A percentile compares a stretch with the other conserved stretches of the same genome.
These are phyloP conservation scores for Garrulus glandarius DNA, from an alignment of 2,797 vertebrate species.

Conservation along the genomic window DNA sequence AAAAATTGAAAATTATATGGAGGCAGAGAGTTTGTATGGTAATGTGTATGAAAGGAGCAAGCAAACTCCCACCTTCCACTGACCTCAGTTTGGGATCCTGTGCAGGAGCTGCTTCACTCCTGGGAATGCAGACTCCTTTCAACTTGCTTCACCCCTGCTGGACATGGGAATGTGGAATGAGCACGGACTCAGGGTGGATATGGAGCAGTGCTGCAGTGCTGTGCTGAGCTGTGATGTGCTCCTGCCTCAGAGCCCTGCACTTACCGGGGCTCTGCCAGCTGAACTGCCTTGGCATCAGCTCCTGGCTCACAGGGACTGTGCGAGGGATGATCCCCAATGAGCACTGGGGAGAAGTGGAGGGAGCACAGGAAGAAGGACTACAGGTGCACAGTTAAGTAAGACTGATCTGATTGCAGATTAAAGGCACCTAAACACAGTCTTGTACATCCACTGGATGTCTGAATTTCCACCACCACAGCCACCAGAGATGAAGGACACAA, in stretches of 20 bases:
- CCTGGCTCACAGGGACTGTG: neutral
- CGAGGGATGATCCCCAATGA: neutral
- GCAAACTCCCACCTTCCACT: neutral
- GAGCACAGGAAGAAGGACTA: neutral
- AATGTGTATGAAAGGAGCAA: neutral
- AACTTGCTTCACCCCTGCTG: neutral
- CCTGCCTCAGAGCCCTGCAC: neutral
- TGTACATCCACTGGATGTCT: neutral
- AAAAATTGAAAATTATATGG: neutral
- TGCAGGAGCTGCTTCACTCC: neutral
- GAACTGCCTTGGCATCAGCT: neutral
- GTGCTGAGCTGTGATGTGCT: accelerated
- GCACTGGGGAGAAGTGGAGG: accelerated
- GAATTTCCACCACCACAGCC: neutral
- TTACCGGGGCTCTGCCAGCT: neutral
- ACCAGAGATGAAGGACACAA: neutral
- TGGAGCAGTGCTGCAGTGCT: neutral
- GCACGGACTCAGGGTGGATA: accelerated
- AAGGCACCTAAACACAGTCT: neutral
- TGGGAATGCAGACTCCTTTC: neutral
- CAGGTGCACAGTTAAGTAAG: neutral
- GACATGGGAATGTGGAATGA: neutral
- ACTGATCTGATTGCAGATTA: neutral
- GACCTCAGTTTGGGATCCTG: neutral
- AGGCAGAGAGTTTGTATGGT: neutral